Conservation (phyloP, 2,113 vertebrate genomes). For the Festucalex cinctus region DNA sequence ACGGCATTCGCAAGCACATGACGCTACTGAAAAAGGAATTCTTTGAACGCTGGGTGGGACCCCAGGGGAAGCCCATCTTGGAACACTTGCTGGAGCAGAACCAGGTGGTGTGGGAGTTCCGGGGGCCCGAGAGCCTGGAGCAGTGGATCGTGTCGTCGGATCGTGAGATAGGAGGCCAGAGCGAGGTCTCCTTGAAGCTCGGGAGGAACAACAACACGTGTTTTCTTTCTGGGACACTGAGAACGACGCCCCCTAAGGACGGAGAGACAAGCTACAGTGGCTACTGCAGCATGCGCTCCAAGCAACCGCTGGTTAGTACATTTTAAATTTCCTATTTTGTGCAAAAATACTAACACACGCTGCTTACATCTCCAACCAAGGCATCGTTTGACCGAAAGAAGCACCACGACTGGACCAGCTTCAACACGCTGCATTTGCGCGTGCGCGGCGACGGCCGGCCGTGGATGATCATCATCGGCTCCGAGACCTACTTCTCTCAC, state of each 20-base stretch:
- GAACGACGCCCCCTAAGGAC: conserved; percentile 75
- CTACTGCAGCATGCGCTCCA: conserved; percentile 84
- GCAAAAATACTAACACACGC: not conserved
- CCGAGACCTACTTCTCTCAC: conserved; percentile 79
- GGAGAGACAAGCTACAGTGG: conserved; percentile 89
- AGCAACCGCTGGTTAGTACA: conserved; percentile 76
- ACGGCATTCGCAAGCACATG: conserved; percentile 77
- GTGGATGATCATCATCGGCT: conserved; percentile 89
- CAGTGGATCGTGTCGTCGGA: conserved; percentile 87
- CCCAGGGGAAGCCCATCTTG: conserved; percentile 66
- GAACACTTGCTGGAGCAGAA: conserved; percentile 82
- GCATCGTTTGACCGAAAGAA: conserved; percentile 80
- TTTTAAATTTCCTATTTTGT: not conserved
- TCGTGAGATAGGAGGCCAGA: conserved; percentile 85
- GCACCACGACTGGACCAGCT: conserved; percentile 81
- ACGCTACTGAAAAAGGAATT: conserved; percentile 75
- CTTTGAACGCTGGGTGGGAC: conserved; percentile 64
- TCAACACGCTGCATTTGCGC: conserved; percentile 86
- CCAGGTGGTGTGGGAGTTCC: conserved; percentile 85
- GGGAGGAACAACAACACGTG: conserved; percentile 81
- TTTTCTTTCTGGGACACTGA: conserved; percentile 82
- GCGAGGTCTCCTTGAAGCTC: conserved; percentile 78
- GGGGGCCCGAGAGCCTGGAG: conserved; percentile 79
- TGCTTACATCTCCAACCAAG: conserved; percentile 50
- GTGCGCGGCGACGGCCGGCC: conserved; percentile 91